Evolutionary conservation across 2,113 vertebrate genomes (phyloP).

Genomic region (Leptobrachium ailaonicum): DNA sequence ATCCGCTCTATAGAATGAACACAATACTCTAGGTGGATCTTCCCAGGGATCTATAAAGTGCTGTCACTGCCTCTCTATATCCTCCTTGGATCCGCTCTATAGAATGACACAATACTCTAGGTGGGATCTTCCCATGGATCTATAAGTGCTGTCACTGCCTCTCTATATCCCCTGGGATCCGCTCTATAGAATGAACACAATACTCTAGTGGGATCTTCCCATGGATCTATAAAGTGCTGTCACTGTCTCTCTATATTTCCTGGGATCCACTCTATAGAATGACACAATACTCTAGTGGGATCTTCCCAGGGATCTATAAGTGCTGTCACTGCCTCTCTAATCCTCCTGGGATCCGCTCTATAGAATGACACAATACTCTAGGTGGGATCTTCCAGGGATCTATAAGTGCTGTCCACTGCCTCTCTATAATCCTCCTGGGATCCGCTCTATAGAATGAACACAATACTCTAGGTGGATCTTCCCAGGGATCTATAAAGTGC

Average conservation of each 20-base stretch:
- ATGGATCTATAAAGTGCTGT: conserved; percentile 11
- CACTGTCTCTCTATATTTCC: not conserved
- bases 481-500: conserved; percentile 15
- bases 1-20: too few species aligned
- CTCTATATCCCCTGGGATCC: conserved; percentile 4
- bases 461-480: conserved; percentile 6
- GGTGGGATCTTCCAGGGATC: conserved; percentile 2
- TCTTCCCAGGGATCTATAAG: conserved; percentile 18
- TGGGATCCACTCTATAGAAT: conserved; percentile 2
- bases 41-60: too few species aligned
- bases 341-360: not conserved
- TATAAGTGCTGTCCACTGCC: not conserved
- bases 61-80: not conserved
- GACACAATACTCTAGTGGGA: conserved; percentile 14
- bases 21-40: too few species aligned
- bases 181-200: conserved; percentile 7
- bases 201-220: conserved; percentile 9
- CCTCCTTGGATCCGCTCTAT: conserved; percentile 7
- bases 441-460: conserved; percentile 5
- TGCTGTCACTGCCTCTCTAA: not conserved
- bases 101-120: not conserved
- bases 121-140: not conserved
- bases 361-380: not conserved
- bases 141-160: not conserved
- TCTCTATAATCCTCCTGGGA: not conserved